Evolutionary conservation across 2,113 vertebrate genomes (phyloP).

Genomic region (Colossoma macropomum): DNA sequence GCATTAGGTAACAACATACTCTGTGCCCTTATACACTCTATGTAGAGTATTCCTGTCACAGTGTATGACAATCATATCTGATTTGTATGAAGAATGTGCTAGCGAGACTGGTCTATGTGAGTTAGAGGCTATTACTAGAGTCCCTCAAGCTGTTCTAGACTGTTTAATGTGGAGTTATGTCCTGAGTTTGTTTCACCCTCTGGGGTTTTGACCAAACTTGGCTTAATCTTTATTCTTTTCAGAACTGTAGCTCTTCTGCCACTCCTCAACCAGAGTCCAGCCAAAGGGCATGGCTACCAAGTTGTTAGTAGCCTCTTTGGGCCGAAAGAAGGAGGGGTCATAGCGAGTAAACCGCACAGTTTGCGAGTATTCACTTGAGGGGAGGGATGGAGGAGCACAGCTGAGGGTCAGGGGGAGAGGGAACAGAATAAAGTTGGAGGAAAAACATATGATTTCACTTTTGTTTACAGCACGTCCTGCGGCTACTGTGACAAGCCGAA

Average conservation of each 20-base stretch:
- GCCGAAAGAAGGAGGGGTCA: not conserved
- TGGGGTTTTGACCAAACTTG: conserved; percentile 41
- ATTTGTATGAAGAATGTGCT: not conserved
- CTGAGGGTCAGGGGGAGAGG: conserved; percentile 19
- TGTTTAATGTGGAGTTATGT: conserved; percentile 38
- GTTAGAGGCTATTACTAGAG: not conserved
- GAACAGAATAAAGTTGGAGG: conserved; percentile 25
- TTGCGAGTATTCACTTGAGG: conserved; percentile 10
- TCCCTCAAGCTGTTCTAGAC: conserved; percentile 20
- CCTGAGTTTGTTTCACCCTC: conserved; percentile 18
- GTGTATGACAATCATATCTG: not conserved
- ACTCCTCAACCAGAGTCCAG: conserved; percentile 49
- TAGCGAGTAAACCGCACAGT: not conserved
- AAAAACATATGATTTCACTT: conserved; percentile 33
- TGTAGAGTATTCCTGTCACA: not conserved
- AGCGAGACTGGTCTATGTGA: not conserved
- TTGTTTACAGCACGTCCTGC: conserved; percentile 50
- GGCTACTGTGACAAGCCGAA: conserved; percentile 55
- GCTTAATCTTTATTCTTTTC: conserved; percentile 15
- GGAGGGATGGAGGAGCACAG: not conserved
- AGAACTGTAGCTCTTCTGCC: conserved; percentile 43
- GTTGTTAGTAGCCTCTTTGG: conserved; percentile 20
- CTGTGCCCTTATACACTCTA: not conserved
- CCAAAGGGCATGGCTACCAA: conserved; percentile 46
- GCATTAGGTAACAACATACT: too few relatives aligned